A percentile compares a stretch with the other conserved stretches of the same genome.
Conservation (phyloP, 2,113 vertebrate genomes). For the Siniperca knerii region DNA sequence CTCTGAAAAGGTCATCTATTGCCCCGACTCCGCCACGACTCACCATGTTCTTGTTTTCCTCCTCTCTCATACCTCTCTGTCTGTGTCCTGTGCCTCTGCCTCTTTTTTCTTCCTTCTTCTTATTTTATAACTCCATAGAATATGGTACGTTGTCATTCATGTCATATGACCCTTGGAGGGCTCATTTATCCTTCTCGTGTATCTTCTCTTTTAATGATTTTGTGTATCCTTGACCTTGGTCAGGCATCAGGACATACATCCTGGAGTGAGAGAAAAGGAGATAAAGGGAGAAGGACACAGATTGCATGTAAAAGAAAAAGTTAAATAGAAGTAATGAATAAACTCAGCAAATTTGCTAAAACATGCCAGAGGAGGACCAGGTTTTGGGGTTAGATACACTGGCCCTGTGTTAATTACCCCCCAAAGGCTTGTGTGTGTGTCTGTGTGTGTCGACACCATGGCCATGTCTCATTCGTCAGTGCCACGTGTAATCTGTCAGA, state of each 20-base stretch:
- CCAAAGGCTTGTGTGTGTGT: constrained; percentile 46
- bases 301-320: constrained; percentile 7
- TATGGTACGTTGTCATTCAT: constrained; percentile 54
- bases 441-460: constrained; percentile 38
- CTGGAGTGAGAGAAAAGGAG: neutral
- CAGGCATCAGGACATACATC: constrained; percentile 30
- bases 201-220: constrained; percentile 33
- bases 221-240: constrained; percentile 53
- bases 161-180: constrained; percentile 41
- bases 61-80: constrained; percentile 30
- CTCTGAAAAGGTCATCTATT: constrained; percentile 84
- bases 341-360: constrained; percentile 37
- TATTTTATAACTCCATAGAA: constrained; percentile 48
- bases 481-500: constrained; percentile 43
- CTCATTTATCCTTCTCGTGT: constrained; percentile 26
- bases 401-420: constrained; percentile 66
- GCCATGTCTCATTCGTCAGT: constrained; percentile 66
- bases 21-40: constrained; percentile 64
- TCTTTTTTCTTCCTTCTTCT: constrained; percentile 26
- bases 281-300: constrained; percentile 14
- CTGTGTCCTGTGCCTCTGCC: constrained; percentile 5
- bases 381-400: constrained; percentile 56
- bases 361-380: constrained; percentile 24
- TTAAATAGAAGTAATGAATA: constrained; percentile 5
- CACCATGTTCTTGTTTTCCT: constrained; percentile 50